These are phyloP conservation scores for Tenodera sinensis DNA, from an alignment of 2,888 invertebrate genomes.

Conservation along the genomic window DNA sequence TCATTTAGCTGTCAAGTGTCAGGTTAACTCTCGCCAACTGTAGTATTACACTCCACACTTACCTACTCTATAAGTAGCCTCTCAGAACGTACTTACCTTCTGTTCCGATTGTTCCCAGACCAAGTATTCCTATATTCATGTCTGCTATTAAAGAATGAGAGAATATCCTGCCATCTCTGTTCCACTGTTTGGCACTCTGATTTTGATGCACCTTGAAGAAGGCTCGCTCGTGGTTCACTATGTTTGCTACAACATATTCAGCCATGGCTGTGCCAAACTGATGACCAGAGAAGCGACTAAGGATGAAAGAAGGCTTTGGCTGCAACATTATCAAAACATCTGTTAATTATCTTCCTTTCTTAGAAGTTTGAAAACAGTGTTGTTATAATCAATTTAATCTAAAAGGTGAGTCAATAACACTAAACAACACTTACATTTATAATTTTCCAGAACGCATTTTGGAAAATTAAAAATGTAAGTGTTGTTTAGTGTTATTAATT, in stretches of 20 bases:
- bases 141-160: conserved; percentile 46
- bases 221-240: conserved; percentile 49
- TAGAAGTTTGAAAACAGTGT: no score
- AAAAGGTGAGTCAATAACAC: no score
- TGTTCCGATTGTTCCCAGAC: conserved; percentile 52
- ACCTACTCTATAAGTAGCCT: no score
- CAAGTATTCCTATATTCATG: conserved; percentile 52
- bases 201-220: conserved; percentile 42
- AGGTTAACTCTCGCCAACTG: no score
- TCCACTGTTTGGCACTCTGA: conserved; percentile 43
- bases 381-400: no score
- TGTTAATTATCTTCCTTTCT: no score
- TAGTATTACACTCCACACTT: no score
- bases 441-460: no score
- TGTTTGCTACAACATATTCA: conserved; percentile 50
- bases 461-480: no score
- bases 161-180: conserved; percentile 40
- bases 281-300: conserved; percentile 47
- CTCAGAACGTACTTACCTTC: conserved; percentile 41
- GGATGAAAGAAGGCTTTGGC: conserved; percentile 36
- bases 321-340: conserved; percentile 8
- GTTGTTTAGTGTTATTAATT: no score
- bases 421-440: no score
- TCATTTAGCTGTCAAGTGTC: no score
- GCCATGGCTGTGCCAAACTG: conserved; percentile 50